phyloP scores from a whole-genome alignment of 92 coral and sea anemone genomes.

The Parazoanthus darwini region DNA sequence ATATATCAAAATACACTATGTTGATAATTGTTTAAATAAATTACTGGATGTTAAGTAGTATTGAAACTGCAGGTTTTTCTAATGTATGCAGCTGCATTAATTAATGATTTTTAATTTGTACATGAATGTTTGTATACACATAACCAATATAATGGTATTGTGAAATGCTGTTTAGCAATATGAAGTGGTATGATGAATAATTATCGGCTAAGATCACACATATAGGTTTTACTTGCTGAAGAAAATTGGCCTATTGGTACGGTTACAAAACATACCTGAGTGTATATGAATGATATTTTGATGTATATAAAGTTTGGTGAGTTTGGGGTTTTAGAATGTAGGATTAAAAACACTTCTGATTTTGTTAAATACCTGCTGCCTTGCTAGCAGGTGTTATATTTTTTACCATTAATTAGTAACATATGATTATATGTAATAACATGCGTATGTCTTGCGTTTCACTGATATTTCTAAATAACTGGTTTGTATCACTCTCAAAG shows the following conservation, averaged over 20 bases:
- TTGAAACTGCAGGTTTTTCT: neutral
- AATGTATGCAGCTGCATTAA: neutral
- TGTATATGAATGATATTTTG: neutral
- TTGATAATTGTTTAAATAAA: neutral
- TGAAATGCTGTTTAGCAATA: neutral
- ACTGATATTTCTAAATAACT: neutral
- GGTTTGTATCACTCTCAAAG: neutral
- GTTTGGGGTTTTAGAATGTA: neutral
- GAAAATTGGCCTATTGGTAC: neutral
- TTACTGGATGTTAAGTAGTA: neutral
- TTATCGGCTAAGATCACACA: neutral
- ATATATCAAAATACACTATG: neutral
- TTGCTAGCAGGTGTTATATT: conserved; percentile 19
- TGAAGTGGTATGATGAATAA: neutral
- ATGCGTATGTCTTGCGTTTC: neutral
- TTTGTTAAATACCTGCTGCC: conserved; percentile 20
- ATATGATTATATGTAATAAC: conserved; percentile 17
- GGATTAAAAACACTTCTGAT: conserved; percentile 15
- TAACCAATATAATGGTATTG: conserved; percentile 6
- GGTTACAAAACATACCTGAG: neutral
- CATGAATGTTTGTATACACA: conserved; percentile 24
- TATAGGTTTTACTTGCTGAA: neutral
- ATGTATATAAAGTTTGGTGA: neutral
- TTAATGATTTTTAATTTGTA: conserved; percentile 28
- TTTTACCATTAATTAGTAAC: conserved; percentile 26